Conservation (phyloP, 92 coral and sea anemone genomes). For the Palythoa grandis region DNA sequence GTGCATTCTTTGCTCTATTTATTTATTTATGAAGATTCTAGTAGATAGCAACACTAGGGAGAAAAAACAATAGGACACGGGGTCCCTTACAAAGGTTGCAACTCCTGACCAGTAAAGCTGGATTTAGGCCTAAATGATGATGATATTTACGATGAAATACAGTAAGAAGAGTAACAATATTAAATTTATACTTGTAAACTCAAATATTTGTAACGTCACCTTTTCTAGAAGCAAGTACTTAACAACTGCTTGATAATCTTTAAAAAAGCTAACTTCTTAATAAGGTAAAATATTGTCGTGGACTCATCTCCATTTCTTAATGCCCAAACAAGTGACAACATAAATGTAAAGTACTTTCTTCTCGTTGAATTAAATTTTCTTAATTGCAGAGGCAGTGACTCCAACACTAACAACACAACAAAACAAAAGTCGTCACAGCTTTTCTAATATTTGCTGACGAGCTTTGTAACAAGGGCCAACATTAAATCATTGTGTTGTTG, state of each 20-base stretch:
- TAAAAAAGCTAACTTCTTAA: neutral
- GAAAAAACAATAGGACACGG: too few species aligned
- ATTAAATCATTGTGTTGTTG: constrained; percentile 41
- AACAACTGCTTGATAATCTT: too few species aligned
- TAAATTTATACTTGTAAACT: neutral
- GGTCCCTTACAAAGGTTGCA: too few species aligned
- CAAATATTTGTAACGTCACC: neutral
- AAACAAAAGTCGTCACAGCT: neutral
- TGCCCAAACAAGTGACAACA: neutral
- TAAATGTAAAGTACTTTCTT: neutral
- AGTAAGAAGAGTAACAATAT: neutral
- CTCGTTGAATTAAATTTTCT: neutral
- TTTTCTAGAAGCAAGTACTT: too few species aligned
- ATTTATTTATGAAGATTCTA: too few species aligned
- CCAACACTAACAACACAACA: neutral
- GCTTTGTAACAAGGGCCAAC: constrained; percentile 48
- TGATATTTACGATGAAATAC: neutral
- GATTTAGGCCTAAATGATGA: neutral
- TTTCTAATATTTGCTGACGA: constrained; percentile 7
- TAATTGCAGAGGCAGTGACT: neutral
- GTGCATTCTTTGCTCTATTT: too few species aligned
- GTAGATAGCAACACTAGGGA: too few species aligned
- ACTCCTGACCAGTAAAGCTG: neutral
- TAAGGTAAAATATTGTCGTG: neutral
- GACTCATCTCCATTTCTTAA: neutral